These are phyloP conservation scores for Rhinoderma darwinii DNA, from an alignment of 2,113 vertebrate genomes.

Conservation along the genomic window DNA sequence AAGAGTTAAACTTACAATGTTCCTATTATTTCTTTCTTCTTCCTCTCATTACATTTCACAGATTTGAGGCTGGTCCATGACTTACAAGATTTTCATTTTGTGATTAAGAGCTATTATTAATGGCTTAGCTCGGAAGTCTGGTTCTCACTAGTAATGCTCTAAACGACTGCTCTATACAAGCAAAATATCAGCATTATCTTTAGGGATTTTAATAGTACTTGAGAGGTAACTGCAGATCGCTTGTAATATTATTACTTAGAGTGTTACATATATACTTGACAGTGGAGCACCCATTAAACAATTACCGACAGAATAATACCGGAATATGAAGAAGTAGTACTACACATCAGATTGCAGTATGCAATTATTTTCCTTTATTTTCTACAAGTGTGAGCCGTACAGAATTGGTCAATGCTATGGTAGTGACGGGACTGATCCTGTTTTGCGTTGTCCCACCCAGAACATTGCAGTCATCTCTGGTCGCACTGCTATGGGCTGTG, in stretches of 20 bases:
- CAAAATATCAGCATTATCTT: conserved; percentile 49
- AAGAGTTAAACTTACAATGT: not conserved
- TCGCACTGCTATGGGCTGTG: not conserved
- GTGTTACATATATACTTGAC: not conserved
- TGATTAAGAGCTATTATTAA: conserved; percentile 56
- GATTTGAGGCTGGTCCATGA: conserved; percentile 34
- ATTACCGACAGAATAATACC: not conserved
- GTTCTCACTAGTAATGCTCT: conserved; percentile 35
- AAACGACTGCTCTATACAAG: conserved; percentile 3
- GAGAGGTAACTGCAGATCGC: conserved; percentile 17
- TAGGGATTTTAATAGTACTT: conserved; percentile 41
- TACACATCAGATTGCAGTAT: not conserved
- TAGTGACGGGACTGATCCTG: not conserved
- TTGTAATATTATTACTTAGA: not conserved
- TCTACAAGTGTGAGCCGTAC: too few species aligned
- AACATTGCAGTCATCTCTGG: not conserved
- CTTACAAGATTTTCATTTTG: conserved; percentile 51
- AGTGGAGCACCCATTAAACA: not conserved
- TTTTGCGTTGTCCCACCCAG: not conserved
- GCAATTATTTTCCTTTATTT: not conserved
- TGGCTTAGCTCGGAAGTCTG: conserved; percentile 46
- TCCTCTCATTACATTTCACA: conserved; percentile 21
- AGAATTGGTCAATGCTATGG: not conserved
- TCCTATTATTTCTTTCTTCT: conserved; percentile 1
- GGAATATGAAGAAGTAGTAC: not conserved